Percentiles rank a stretch among this genome's conserved stretches.
phyloP scores from a whole-genome alignment of 1,140 invertebrate species.

The Spodoptera litura region DNA sequence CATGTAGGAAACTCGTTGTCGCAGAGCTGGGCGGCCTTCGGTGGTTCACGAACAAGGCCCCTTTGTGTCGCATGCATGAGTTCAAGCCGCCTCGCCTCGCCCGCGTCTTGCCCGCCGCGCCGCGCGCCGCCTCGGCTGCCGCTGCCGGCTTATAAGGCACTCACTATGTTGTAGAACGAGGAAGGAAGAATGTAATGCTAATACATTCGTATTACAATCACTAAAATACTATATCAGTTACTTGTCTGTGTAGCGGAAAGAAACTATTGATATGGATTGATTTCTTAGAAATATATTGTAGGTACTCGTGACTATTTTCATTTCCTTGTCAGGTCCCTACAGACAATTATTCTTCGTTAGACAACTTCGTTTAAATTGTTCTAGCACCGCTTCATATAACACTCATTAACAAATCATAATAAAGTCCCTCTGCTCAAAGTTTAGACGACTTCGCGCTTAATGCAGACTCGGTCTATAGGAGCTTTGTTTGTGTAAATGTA shows the following conservation, averaged over 20 bases:
- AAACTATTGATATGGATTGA: slow-evolving; percentile 20
- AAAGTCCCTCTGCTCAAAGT: slow-evolving; percentile 3
- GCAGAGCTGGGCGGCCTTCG: slow-evolving; percentile 73
- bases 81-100: slow-evolving; percentile 18
- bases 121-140: background rate
- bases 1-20: slow-evolving; percentile 74
- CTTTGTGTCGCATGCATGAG: slow-evolving; percentile 64
- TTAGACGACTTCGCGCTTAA: background rate
- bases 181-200: slow-evolving; percentile 45
- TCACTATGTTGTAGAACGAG: slow-evolving; percentile 43
- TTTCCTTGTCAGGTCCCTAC: slow-evolving; percentile 1
- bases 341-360: background rate
- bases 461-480: background rate
- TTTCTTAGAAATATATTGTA: slow-evolving; percentile 5
- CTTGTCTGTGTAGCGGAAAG: slow-evolving; percentile 9
- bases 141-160: slow-evolving; percentile 19
- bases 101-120: background rate
- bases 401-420: slow-evolving; percentile 6
- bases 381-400: slow-evolving; percentile 1
- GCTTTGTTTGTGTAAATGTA: slow-evolving; percentile 39
- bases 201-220: slow-evolving; percentile 29
- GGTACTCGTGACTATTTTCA: background rate
- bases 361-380: background rate
- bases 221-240: slow-evolving; percentile 14
- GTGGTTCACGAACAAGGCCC: slow-evolving; percentile 79